Evolutionary conservation across 2,113 vertebrate genomes (phyloP).

Genomic region (Sorex araneus): DNA sequence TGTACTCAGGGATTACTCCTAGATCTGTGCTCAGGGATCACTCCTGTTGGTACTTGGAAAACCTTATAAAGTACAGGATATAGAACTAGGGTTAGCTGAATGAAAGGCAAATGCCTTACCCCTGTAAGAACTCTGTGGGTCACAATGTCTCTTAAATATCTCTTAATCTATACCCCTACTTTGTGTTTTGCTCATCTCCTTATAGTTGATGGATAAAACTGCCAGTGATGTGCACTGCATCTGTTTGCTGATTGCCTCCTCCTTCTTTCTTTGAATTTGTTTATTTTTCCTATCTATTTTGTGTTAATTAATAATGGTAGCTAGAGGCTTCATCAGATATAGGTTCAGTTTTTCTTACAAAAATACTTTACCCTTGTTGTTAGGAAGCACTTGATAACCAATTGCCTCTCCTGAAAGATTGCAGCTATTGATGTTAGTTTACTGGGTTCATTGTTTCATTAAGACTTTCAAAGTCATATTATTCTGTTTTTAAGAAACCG

Average conservation of each 20-base stretch:
- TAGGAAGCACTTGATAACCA: background rate
- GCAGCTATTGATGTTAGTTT: background rate
- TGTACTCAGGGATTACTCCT: no score
- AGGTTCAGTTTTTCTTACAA: background rate
- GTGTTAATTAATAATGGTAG: background rate
- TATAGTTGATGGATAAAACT: background rate
- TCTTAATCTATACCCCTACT: background rate
- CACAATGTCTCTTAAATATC: background rate
- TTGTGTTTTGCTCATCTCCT: background rate
- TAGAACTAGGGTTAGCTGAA: no score
- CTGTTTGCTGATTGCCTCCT: background rate
- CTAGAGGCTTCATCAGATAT: background rate
- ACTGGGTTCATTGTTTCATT: background rate
- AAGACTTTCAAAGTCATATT: constrained; percentile 19
- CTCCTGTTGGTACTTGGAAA: no score
- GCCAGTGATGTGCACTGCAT: background rate
- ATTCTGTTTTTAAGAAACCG: constrained; percentile 36
- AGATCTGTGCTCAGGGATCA: no score
- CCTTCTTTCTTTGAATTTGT: constrained; percentile 20
- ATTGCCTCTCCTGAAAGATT: background rate
- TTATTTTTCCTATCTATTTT: background rate
- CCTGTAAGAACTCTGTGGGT: no score
- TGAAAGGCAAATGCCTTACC: no score
- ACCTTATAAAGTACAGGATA: no score
- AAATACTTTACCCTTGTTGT: background rate